These are phyloP conservation scores for Formica selysi DNA, from an alignment of 1,140 invertebrate species.

Conservation along the genomic window DNA sequence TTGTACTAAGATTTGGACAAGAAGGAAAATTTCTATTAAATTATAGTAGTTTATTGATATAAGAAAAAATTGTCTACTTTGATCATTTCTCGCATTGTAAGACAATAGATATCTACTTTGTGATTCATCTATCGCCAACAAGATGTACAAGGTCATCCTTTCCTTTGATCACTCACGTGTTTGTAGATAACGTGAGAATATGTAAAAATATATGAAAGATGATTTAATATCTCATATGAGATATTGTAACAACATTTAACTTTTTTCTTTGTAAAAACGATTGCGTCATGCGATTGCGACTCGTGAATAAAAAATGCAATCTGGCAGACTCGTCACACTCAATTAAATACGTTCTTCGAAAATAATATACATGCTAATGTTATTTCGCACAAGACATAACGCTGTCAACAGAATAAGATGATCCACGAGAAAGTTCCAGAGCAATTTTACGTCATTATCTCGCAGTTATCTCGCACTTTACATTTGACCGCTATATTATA, in stretches of 20 bases:
- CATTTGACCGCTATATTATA: not conserved
- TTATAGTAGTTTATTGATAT: not conserved
- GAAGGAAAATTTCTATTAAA: not conserved
- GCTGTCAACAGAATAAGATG: not conserved
- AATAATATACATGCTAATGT: not conserved
- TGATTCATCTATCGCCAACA: not conserved
- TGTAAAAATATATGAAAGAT: not conserved
- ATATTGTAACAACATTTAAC: not conserved
- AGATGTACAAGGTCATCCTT: not conserved
- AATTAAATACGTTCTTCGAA: constrained; percentile 11
- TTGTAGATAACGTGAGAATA: not conserved
- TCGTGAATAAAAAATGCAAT: constrained; percentile 24
- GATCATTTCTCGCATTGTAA: not conserved
- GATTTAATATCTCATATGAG: constrained; percentile 13
- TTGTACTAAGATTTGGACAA: not conserved
- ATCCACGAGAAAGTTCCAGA: not conserved
- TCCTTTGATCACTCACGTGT: not conserved
- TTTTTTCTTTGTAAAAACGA: not conserved
- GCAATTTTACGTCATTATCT: constrained; percentile 23
- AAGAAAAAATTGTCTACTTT: not conserved
- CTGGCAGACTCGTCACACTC: not conserved
- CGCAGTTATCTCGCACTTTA: constrained; percentile 23
- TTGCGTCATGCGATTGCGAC: constrained; percentile 24
- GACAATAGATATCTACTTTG: not conserved
- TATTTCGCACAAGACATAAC: not conserved